Evolutionary conservation across 2,797 vertebrate species (phyloP).

Genomic region (Fistularia commersonii): DNA sequence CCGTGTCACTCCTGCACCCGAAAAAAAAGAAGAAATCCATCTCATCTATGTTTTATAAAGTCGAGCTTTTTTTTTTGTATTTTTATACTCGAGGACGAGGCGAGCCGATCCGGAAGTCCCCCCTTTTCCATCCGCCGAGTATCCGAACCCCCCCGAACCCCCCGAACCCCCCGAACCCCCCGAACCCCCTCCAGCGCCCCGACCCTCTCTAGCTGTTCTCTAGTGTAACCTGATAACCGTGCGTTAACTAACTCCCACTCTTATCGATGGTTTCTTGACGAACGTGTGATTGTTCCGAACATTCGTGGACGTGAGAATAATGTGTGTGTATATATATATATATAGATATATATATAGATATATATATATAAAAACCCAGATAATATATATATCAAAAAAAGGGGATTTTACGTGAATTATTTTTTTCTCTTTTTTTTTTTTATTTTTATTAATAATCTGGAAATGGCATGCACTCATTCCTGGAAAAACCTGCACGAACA

Average conservation of each 20-base stretch:
- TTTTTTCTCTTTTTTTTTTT: no score
- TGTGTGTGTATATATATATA: no score
- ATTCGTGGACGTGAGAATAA: slow-evolving; percentile 66
- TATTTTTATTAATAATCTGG: slow-evolving; percentile 39
- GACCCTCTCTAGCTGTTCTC: no score
- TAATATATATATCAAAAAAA: slow-evolving; percentile 49
- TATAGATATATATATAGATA: no score
- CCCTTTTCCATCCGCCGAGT: background rate
- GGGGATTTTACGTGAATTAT: slow-evolving; percentile 55
- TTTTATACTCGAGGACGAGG: slow-evolving; percentile 78
- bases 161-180: no score
- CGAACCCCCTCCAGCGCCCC: no score
- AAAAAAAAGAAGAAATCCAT: slow-evolving; percentile 55
- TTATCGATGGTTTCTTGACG: slow-evolving; percentile 63
- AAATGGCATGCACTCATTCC: slow-evolving; percentile 82
- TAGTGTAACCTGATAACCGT: slow-evolving; percentile 57
- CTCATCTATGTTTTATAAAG: slow-evolving; percentile 79
- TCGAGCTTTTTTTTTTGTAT: slow-evolving; percentile 81
- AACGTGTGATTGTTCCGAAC: slow-evolving; percentile 67
- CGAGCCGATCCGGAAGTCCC: no score
- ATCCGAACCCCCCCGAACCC: no score
- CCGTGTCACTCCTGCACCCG: no score
- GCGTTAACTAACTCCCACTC: slow-evolving; percentile 33
- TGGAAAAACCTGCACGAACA: slow-evolving; percentile 78
- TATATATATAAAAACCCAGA: slow-evolving; percentile 66